Evolutionary conservation across 2,888 invertebrate species (phyloP), one percentile per base, ranked within the genome.

Genomic region (Aspidiotus rigidus): DNA sequence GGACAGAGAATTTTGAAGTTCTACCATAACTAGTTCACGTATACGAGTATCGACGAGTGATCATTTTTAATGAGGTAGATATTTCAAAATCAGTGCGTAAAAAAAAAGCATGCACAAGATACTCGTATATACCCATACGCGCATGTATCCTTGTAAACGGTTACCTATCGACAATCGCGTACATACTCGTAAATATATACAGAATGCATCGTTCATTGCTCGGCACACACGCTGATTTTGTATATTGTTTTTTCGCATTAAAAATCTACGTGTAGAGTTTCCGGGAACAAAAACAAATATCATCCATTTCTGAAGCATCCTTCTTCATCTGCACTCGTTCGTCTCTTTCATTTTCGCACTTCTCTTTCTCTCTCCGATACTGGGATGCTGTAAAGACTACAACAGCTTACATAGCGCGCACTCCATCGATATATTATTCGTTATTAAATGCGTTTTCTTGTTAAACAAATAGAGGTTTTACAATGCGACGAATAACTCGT

Each of bases 201-300:
- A 64, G 53, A 54, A 64, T 64, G 64, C 64, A 62, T 62, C 62
- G 62, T 53, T 42, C 39, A 42, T 28, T 28, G 28, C 28, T 28
- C 28, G 28, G 28, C 28, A 28, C 28, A 28, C 49, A 49, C 62
- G 42, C 62, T 62, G 28, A 42, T 39, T 49, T 62, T 42, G 49
- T 28, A 64, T 64, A 64, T 64, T 64, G 64, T 64, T 64, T 64
- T 64, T 64, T n/a, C 54, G 54, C 64, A 64, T 64, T 64, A 64
- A 54, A 64, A 64, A 64, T 64, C 40, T 64, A 64, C 54, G 54
- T 54, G 64, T 64, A 28, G 5, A 28, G 64, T 64, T 64, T 64
- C 64, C 64, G 64, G 28, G 64, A 44, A 40, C 62, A 28, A 49
- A 16, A 62, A 62, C 62, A 62, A 62, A 62, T 64, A 64, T 64